A percentile compares a stretch with the other conserved stretches of the same genome.
Evolutionary conservation across 1,140 invertebrate species (phyloP).

Genomic region (Anthonomus grandis): DNA sequence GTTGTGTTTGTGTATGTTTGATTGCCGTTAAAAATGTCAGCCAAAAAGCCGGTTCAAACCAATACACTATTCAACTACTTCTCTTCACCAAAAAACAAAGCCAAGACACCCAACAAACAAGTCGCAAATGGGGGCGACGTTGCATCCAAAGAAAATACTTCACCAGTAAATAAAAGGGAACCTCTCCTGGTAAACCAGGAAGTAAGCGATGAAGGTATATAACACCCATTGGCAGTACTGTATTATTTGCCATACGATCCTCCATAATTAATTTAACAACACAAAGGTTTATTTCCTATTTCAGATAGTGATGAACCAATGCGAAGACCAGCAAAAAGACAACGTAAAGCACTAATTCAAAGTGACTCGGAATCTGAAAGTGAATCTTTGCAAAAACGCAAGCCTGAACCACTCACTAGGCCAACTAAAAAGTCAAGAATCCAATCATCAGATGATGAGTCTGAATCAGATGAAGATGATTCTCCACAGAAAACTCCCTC

Average conservation of each 20-base stretch:
- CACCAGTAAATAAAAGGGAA: background rate
- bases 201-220: background rate
- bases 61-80: slow-evolving; percentile 47
- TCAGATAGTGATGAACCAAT: slow-evolving; percentile 29
- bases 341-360: slow-evolving; percentile 27
- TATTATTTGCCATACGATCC: background rate
- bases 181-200: background rate
- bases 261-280: background rate
- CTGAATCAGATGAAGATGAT: slow-evolving; percentile 17
- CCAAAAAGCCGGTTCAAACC: slow-evolving; percentile 26
- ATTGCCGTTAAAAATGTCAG: too few relatives aligned
- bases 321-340: slow-evolving; percentile 27
- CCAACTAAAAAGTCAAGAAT: slow-evolving; percentile 11
- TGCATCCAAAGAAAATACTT: slow-evolving; percentile 3
- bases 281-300: slow-evolving; percentile 10
- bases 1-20: too few relatives aligned
- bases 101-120: slow-evolving; percentile 16
- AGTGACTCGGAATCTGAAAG: slow-evolving; percentile 40
- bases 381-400: slow-evolving; percentile 14
- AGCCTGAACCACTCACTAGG: background rate
- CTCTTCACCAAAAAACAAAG: slow-evolving; percentile 41
- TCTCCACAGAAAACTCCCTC: background rate
- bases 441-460: background rate
- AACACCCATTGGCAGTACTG: background rate
- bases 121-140: background rate